These are phyloP conservation scores for Buphagus erythrorhynchus DNA, from an alignment of 2,797 vertebrate species.

Conservation along the genomic window DNA sequence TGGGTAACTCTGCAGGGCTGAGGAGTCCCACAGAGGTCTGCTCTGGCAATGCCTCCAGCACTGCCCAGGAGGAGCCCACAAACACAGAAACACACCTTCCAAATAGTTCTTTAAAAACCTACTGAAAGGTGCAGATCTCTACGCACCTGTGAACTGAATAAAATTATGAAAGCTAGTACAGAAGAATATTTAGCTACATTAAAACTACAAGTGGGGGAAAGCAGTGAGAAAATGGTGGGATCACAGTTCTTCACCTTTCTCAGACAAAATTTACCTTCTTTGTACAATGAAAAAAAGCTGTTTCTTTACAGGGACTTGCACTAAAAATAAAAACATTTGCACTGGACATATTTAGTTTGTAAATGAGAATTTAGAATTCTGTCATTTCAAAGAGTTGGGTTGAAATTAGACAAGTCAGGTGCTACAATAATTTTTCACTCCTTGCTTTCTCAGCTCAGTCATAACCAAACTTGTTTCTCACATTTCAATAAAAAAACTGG, in stretches of 20 bases:
- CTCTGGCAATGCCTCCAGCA: background rate
- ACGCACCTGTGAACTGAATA: background rate
- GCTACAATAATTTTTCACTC: background rate
- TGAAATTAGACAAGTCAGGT: background rate
- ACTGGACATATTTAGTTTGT: background rate
- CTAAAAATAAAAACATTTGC: background rate
- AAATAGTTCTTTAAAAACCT: background rate
- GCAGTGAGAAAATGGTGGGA: background rate
- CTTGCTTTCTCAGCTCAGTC: background rate
- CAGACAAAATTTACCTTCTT: background rate
- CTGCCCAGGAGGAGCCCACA: accelerated
- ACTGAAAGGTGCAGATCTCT: background rate
- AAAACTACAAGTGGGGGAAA: background rate
- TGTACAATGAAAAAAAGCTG: background rate
- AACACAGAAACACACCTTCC: background rate
- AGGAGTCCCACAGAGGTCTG: background rate
- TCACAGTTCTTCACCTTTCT: background rate
- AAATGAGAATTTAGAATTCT: background rate
- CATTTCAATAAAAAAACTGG: background rate
- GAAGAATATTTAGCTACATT: background rate
- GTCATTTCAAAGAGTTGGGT: background rate
- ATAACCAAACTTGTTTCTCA: background rate
- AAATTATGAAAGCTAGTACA: background rate
- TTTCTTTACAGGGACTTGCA: background rate
- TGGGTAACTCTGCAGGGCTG: background rate